Percentiles rank a stretch among this genome's conserved stretches.
phyloP scores from a whole-genome alignment of 2,888 invertebrate genomes.

The Eledone cirrhosa region DNA sequence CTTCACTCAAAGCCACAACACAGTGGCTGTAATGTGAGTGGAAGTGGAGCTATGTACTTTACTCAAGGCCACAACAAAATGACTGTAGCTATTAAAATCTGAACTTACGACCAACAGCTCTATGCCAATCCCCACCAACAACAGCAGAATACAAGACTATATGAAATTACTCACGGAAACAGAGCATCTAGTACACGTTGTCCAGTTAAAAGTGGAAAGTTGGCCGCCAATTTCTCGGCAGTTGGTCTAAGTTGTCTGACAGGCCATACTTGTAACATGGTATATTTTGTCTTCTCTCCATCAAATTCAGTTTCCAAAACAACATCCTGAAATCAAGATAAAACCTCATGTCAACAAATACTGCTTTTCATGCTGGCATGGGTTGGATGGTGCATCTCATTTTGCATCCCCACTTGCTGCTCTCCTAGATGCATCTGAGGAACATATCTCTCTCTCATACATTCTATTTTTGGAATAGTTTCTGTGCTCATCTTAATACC shows the following conservation, averaged over 20 bases:
- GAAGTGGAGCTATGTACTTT: too few species aligned
- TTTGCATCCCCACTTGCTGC: too few species aligned
- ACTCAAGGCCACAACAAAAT: background rate
- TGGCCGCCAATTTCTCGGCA: constrained; percentile 97
- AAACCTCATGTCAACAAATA: too few species aligned
- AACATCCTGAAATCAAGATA: constrained; percentile 76
- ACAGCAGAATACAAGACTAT: background rate
- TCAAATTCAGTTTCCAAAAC: constrained; percentile 98
- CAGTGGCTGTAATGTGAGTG: too few species aligned
- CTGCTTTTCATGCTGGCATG: too few species aligned
- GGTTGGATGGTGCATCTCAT: too few species aligned
- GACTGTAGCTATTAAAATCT: background rate
- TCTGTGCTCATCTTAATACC: too few species aligned
- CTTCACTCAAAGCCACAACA: too few species aligned
- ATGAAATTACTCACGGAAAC: constrained; percentile 84
- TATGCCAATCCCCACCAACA: background rate
- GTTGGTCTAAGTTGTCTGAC: constrained; percentile 96
- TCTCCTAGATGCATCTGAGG: too few species aligned
- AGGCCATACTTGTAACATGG: constrained; percentile 99
- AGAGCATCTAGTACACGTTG: constrained; percentile 97
- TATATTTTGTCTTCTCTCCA: constrained; percentile 88
- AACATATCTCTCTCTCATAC: too few species aligned
- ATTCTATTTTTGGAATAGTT: too few species aligned
- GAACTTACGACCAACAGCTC: background rate
- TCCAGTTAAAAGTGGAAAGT: constrained; percentile 96